Conservation (phyloP, 2,113 vertebrate species). For the Procavia capensis region DNA sequence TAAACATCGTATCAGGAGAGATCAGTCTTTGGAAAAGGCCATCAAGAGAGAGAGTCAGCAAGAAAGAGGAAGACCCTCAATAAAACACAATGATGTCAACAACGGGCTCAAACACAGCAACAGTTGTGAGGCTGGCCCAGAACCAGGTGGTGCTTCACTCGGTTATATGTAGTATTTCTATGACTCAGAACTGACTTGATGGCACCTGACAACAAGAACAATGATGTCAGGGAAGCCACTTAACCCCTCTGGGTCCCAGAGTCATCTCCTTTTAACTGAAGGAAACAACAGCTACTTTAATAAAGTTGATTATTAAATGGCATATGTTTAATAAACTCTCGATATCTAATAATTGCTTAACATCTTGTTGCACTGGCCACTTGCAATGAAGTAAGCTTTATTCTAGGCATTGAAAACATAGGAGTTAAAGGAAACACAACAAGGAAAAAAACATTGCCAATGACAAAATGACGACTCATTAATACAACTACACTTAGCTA, state of each 20-base stretch:
- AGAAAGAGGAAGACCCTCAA: too few species aligned
- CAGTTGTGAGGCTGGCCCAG: too few species aligned
- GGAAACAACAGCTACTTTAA: background rate
- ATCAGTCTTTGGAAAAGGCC: too few species aligned
- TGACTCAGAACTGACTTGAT: too few species aligned
- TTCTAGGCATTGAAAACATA: background rate
- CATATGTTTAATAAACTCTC: background rate
- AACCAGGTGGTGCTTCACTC: too few species aligned
- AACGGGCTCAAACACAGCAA: too few species aligned
- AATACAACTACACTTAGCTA: background rate
- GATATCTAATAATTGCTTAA: background rate
- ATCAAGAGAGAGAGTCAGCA: too few species aligned
- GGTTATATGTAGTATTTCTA: too few species aligned
- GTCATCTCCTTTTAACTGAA: background rate
- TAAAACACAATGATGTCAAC: too few species aligned
- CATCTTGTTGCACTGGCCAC: background rate
- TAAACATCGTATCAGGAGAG: too few species aligned
- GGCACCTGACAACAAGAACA: too few species aligned
- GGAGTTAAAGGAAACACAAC: background rate
- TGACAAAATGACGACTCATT: too few species aligned
- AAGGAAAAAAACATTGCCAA: background rate
- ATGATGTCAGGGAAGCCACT: background rate
- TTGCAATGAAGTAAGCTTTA: background rate
- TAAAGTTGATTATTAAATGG: background rate
- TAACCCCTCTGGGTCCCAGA: background rate